Percentiles rank a stretch among this genome's conserved stretches.
These are phyloP conservation scores for Nephrotoma flavescens DNA, from an alignment of 2,888 invertebrate species.

Conservation along the genomic window DNA sequence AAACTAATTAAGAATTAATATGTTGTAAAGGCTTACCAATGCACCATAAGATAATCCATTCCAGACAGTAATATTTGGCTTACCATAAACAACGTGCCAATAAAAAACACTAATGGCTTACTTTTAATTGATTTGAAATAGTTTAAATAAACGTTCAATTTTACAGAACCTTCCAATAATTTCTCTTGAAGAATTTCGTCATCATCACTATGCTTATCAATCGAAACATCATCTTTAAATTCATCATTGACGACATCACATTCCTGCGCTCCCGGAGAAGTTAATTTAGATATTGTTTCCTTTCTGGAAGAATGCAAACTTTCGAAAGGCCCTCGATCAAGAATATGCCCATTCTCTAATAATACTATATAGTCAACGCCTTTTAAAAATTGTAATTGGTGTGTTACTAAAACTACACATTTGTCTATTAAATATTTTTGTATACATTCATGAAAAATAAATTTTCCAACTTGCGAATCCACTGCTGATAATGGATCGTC, in stretches of 20 bases:
- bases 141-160: conserved; percentile 39
- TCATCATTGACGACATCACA: background rate
- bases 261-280: conserved; percentile 18
- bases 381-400: conserved; percentile 56
- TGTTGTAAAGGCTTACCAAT: conserved; percentile 37
- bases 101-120: conserved; percentile 33
- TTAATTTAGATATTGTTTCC: conserved; percentile 26
- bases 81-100: conserved; percentile 37
- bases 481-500: conserved; percentile 60
- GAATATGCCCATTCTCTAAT: conserved; percentile 25
- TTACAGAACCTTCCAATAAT: conserved; percentile 43
- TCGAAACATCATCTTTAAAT: background rate
- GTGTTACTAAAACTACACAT: conserved; percentile 66
- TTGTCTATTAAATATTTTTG: conserved; percentile 39
- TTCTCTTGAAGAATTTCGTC: conserved; percentile 41
- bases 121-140: conserved; percentile 43
- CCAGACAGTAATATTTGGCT: conserved; percentile 49
- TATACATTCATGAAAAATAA: conserved; percentile 49
- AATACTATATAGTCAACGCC: conserved; percentile 38
- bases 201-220: conserved; percentile 11
- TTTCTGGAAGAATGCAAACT: conserved; percentile 39
- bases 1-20: background rate
- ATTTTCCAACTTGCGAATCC: conserved; percentile 46
- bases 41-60: conserved; percentile 59
- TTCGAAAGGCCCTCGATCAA: conserved; percentile 33